phyloP scores from a whole-genome alignment of 2,113 vertebrate species.

The Trematocara zebra region DNA sequence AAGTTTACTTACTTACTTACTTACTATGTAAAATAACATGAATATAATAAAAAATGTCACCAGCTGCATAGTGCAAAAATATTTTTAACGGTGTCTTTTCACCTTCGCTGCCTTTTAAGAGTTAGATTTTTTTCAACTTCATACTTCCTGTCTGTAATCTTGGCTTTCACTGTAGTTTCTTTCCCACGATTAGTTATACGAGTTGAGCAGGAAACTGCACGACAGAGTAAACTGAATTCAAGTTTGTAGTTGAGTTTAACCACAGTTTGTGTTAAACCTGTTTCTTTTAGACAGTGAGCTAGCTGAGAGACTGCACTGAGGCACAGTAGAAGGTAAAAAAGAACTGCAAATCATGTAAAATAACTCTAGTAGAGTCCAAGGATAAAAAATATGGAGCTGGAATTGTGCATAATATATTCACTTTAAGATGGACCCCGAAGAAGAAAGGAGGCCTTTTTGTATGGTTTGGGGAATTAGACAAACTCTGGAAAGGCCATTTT shows the following conservation, averaged over 20 bases:
- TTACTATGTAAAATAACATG: not conserved
- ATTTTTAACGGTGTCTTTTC: not conserved
- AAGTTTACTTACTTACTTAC: too few species aligned
- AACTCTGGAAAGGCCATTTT: not conserved
- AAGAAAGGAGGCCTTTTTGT: not conserved
- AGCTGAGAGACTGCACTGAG: not conserved
- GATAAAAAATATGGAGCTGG: not conserved
- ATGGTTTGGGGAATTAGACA: not conserved
- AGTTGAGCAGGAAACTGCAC: not conserved
- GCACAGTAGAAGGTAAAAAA: not conserved
- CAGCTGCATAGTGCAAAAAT: fast-evolving
- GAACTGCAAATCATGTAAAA: fast-evolving
- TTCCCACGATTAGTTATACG: not conserved
- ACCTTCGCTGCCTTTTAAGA: not conserved
- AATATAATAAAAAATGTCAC: not conserved
- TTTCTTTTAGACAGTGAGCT: not conserved
- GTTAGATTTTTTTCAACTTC: not conserved
- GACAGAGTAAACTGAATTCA: not conserved
- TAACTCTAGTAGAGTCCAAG: not conserved
- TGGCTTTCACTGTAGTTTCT: not conserved
- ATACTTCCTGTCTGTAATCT: not conserved
- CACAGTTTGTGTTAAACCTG: not conserved
- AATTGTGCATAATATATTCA: not conserved
- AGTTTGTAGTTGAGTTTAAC: not conserved
- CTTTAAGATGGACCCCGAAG: not conserved